phyloP scores from a whole-genome alignment of 2,113 vertebrate species.

The Myrmecophaga tridactyla region DNA sequence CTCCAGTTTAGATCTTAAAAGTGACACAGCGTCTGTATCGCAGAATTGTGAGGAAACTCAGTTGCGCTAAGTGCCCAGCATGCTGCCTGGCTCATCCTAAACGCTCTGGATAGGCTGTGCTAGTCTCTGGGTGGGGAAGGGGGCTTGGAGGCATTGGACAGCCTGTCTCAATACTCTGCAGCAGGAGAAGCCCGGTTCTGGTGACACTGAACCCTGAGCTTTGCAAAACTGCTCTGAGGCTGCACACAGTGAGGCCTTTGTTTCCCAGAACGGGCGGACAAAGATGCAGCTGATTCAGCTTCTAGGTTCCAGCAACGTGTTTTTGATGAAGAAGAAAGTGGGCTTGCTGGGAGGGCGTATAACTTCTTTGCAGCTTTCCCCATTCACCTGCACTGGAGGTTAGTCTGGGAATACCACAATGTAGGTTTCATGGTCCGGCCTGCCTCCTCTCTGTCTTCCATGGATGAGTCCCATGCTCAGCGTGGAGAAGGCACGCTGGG shows the following conservation, averaged over 20 bases:
- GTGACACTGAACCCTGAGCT: too few species aligned
- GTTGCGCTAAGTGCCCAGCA: neutral
- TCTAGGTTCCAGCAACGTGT: neutral
- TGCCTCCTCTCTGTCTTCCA: neutral
- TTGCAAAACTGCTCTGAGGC: too few species aligned
- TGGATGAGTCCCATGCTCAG: neutral
- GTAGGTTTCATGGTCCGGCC: neutral
- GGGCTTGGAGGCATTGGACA: neutral
- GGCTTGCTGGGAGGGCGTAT: neutral
- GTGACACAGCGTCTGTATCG: rapidly evolving
- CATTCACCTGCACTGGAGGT: neutral
- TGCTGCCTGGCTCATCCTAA: neutral
- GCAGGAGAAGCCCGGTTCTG: neutral
- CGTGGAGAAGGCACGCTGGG: neutral
- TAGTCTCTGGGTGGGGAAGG: neutral
- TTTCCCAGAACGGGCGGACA: neutral
- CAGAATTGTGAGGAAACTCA: neutral
- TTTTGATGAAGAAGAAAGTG: neutral
- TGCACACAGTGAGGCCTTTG: neutral
- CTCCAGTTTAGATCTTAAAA: neutral
- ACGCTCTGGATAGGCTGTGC: rapidly evolving
- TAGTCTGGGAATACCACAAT: neutral
- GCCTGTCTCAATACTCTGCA: neutral
- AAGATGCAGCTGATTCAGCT: rapidly evolving
- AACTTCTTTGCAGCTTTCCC: neutral